A percentile compares a stretch with the other conserved stretches of the same genome.
Conservation (phyloP, 1,140 invertebrate species). For the Nasonia giraulti region DNA sequence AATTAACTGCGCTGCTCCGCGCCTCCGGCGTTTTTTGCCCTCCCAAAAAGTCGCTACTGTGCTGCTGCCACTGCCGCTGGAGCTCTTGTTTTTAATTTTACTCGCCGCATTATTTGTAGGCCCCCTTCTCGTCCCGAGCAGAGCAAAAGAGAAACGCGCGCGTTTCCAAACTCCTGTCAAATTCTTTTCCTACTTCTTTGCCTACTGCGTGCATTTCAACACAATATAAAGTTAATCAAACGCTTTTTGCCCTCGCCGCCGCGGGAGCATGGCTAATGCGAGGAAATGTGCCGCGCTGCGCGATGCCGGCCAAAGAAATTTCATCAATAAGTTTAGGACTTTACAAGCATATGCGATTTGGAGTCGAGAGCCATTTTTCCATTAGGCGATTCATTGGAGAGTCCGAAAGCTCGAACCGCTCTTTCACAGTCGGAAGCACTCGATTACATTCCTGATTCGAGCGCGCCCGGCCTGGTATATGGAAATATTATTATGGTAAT, state of each 20-base stretch:
- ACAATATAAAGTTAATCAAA: neutral
- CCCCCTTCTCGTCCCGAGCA: neutral
- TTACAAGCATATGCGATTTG: neutral
- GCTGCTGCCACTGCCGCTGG: too few relatives aligned
- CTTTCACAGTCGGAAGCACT: too few relatives aligned
- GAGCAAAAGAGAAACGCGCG: neutral
- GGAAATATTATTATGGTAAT: neutral
- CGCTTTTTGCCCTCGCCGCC: neutral
- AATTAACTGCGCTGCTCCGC: neutral
- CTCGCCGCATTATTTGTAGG: slow-evolving; percentile 9
- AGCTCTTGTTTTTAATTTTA: slow-evolving; percentile 16
- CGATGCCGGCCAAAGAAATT: neutral
- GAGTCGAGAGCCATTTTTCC: too few relatives aligned
- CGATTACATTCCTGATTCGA: too few relatives aligned
- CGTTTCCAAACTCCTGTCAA: slow-evolving; percentile 14
- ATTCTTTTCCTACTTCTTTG: slow-evolving; percentile 1
- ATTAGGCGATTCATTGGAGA: too few relatives aligned
- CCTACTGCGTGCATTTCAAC: neutral
- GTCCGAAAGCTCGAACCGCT: too few relatives aligned
- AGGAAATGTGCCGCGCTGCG: neutral
- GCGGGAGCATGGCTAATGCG: neutral
- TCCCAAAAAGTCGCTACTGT: neutral
- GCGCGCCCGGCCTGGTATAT: too few relatives aligned
- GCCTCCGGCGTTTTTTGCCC: slow-evolving; percentile 7
- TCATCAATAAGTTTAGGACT: neutral